Base-by-base conservation (phyloP, 2,113 vertebrate species). In the Columba janthina region DNA sequence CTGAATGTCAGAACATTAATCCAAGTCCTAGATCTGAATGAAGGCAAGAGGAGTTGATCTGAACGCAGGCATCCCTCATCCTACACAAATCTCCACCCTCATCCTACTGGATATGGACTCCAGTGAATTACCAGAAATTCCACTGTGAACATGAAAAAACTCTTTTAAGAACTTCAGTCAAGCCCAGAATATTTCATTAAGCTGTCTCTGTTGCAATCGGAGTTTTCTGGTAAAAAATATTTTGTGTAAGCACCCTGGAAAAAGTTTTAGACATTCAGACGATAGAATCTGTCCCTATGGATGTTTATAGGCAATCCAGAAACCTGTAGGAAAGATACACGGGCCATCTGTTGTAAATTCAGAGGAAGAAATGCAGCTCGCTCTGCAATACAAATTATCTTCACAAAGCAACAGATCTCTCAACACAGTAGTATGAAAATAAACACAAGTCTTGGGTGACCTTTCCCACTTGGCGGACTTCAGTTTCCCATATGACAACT, bases 121-220 rank as follows among this genome's bases (percentile, higher is more conserved):
- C 16, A 29, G 36, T 89, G 84, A 87, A 38, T 60, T 74, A 72
- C 19, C 20, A 91, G 61, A 44, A 94, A 94, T 64, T 83, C 90
- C 16, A 12, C 69, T 77, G 34, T 21, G 65, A 95, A 84, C 34
- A 84, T 28, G 29, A 77, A 92, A 90, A 93, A 85, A 54, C 6
- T 46, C 58, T 9, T 18, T 69, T 48, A 94, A 64, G 67, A 77
- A 73, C 58, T 90, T 89, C 80, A 84, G 36, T 74, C 89, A 91
- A 95, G 26, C 26, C 57, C 61, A 65, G 61, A 93, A 77, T 78
- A 93, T 42, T 89, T 85, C 62, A 90, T 69, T 72, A 91, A 69
- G 40, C 40, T 19, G 7, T 65, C 53, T 82, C 88, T 53, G 85
- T 25, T 67, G 62, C 85, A 91, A 93, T 18, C 9, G 3, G 66